These are phyloP conservation scores for Argyrosomus japonicus DNA, from an alignment of 2,113 vertebrate genomes.

Conservation along the genomic window DNA sequence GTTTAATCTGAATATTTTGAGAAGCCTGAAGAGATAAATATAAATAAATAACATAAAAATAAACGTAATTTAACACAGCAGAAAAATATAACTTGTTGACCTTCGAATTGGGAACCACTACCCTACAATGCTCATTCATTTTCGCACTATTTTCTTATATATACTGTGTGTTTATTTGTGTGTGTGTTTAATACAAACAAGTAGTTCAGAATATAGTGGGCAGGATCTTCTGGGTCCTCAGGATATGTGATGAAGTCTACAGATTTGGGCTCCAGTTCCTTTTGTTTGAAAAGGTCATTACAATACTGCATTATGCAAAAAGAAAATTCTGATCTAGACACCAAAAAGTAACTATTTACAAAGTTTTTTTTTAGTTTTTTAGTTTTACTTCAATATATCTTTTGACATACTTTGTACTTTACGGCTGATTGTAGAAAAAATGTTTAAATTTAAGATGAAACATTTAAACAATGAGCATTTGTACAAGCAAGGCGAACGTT, in stretches of 20 bases:
- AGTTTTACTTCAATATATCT: conserved; percentile 38
- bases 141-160: conserved; percentile 36
- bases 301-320: conserved; percentile 55
- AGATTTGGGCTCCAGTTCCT: conserved; percentile 84
- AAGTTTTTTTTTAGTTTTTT: conserved; percentile 67
- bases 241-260: conserved; percentile 75
- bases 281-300: conserved; percentile 74
- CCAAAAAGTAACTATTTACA: conserved; percentile 68
- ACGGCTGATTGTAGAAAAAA: conserved; percentile 83
- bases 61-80: neutral
- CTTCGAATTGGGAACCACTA: conserved; percentile 10
- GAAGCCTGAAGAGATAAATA: neutral
- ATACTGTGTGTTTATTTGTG: neutral
- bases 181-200: conserved; percentile 35
- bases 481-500: conserved; percentile 76
- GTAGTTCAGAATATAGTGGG: conserved; percentile 33
- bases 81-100: neutral
- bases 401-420: conserved; percentile 87
- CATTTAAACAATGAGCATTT: conserved; percentile 72
- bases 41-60: neutral
- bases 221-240: conserved; percentile 50
- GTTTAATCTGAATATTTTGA: neutral
- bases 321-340: conserved; percentile 49
- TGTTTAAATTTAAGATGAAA: conserved; percentile 61
- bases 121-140: conserved; percentile 12